These are phyloP conservation scores for Chiropotes sagulatus DNA, from an alignment of 2,797 vertebrate genomes.

Conservation along the genomic window DNA sequence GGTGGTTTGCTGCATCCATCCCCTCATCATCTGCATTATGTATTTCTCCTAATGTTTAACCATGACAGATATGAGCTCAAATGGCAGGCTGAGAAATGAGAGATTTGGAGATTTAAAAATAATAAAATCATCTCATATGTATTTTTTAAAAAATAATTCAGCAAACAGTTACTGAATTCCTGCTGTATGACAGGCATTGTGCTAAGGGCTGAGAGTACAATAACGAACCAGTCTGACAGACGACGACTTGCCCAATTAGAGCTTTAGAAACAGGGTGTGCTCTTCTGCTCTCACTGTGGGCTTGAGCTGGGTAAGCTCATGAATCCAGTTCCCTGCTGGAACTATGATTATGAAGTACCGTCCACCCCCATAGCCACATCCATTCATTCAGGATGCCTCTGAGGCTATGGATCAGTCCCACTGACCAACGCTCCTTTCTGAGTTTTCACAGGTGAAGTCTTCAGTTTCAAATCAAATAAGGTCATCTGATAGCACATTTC, in stretches of 20 bases:
- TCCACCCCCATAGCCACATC: background rate
- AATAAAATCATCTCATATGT: background rate
- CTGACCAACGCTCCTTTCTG: background rate
- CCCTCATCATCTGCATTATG: too few species aligned
- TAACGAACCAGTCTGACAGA: background rate
- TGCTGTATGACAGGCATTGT: background rate
- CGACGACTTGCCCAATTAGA: background rate
- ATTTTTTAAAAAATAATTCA: background rate
- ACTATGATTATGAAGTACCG: background rate
- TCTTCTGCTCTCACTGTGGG: background rate
- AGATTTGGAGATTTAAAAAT: background rate
- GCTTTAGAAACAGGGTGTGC: background rate
- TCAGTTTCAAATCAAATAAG: background rate
- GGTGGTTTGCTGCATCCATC: too few species aligned
- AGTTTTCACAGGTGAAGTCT: background rate
- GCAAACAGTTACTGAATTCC: conserved; percentile 11
- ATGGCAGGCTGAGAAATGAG: background rate
- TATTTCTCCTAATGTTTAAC: background rate
- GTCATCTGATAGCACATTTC: background rate
- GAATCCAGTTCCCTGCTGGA: background rate
- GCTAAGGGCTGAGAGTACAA: background rate
- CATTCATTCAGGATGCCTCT: background rate
- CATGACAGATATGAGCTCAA: background rate
- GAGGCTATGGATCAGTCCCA: background rate
- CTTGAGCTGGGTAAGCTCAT: background rate